Evolutionary conservation across 2,797 vertebrate genomes (phyloP).

Genomic region (Menidia menidia): DNA sequence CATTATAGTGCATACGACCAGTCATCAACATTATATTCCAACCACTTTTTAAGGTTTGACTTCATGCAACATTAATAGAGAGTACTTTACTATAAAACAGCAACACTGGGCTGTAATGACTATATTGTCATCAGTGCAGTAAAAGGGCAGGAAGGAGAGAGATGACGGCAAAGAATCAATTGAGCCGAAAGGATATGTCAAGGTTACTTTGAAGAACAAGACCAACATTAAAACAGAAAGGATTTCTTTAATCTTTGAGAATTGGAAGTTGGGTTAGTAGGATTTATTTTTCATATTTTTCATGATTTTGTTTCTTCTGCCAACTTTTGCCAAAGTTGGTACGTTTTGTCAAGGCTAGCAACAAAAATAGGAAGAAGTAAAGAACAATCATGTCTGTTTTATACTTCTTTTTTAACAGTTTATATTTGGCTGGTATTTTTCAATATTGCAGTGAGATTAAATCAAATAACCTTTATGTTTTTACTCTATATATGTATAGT

Average conservation of each 20-base stretch:
- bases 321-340: not conserved
- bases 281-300: not conserved
- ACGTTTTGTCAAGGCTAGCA: not conserved
- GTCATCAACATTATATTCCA: not conserved
- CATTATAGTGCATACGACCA: not conserved
- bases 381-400: too few species aligned
- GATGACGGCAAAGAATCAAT: constrained; percentile 19
- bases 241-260: not conserved
- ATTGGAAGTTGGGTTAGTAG: not conserved
- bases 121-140: constrained; percentile 25
- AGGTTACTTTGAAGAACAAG: constrained; percentile 19
- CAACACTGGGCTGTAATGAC: constrained; percentile 38
- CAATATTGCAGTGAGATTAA: not conserved
- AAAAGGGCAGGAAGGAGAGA: constrained; percentile 5
- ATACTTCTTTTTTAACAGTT: too few species aligned
- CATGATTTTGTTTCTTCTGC: not conserved
- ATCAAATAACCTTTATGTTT: constrained; percentile 3
- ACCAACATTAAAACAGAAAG: constrained; percentile 30
- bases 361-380: too few species aligned
- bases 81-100: constrained; percentile 61
- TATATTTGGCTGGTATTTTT: not conserved
- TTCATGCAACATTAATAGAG: constrained; percentile 53
- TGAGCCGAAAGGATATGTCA: constrained; percentile 22
- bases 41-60: constrained; percentile 44
- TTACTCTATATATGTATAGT: constrained; percentile 15